Evolutionary conservation across 2,888 invertebrate genomes (phyloP), one percentile per base, ranked within the genome.

Genomic region (Liodrosophila aerea): DNA sequence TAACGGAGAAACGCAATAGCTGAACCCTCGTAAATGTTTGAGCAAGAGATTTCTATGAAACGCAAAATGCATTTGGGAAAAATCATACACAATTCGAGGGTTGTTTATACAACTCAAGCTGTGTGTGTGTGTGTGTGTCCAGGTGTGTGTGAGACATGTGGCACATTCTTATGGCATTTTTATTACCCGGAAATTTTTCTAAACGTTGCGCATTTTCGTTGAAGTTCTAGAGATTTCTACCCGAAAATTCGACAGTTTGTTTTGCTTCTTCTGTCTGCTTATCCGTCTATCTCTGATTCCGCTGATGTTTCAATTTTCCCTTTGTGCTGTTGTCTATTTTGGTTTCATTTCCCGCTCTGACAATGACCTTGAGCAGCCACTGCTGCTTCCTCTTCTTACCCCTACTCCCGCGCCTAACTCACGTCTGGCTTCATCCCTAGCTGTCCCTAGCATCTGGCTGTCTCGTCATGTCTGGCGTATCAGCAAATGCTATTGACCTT

Each of bases 341-440:
- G 34, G n/a, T 44, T 12, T 7, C 33, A 13, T 45, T 22, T 34
- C 31, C 2, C 18, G 30, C 15, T 44, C 44, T 73, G 76, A 49
- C 80, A 83, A 36, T 76, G 77, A 78, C 78, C 78, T 78, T 78
- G 84, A 76, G 52, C 63, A 69, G 40, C 64, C 33, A 1, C 43
- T 37, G 33, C 33, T 30, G 22, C 22, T 33, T n/a, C 18, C 22
- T 4, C 29, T 22, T 29, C 27, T 40, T 8, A 34, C 39, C n/a
- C 22, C 7, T 8, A 7, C 29, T 30, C 39, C n/a, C 9, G 2
- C 54, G 37, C 15, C 36, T 31, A 40, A n/a, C 15, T 47, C 13
- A n/a, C 4, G 2, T 7, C 30, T 9, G 9, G 13, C 30, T 27
- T 4, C 22, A n/a, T 16, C 13, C 29, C 45, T 22, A 7, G 3